These are phyloP conservation scores for Cololabis saira DNA, from an alignment of 2,113 vertebrate species.

Conservation along the genomic window DNA sequence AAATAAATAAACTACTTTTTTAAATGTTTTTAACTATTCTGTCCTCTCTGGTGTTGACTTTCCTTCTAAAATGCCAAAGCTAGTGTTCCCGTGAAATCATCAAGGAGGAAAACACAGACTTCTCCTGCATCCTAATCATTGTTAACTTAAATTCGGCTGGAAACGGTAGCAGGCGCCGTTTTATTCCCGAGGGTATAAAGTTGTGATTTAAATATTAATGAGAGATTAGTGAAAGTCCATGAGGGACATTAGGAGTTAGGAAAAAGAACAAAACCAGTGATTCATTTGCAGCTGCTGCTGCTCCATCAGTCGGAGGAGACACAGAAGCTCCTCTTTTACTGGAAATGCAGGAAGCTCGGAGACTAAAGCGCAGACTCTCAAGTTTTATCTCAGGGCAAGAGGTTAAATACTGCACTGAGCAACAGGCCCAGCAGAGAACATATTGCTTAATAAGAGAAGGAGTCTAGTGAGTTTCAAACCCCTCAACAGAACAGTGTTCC, in stretches of 20 bases:
- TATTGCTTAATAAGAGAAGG: conserved; percentile 8
- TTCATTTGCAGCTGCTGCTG: conserved; percentile 16
- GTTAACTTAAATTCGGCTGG: conserved; percentile 37
- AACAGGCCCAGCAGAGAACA: conserved; percentile 9
- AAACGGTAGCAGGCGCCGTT: conserved; percentile 47
- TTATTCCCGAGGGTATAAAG: conserved; percentile 41
- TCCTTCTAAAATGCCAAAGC: neutral
- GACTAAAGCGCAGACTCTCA: conserved; percentile 22
- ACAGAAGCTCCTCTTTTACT: conserved; percentile 17
- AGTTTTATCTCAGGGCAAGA: conserved; percentile 44
- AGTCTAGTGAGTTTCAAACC: conserved; percentile 13
- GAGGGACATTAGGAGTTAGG: conserved; percentile 48
- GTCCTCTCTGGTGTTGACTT: neutral
- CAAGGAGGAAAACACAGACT: neutral
- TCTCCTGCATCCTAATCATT: conserved; percentile 23
- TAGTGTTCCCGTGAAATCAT: conserved; percentile 3
- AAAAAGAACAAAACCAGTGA: conserved; percentile 15
- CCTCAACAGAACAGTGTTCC: conserved; percentile 17
- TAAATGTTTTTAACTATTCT: neutral
- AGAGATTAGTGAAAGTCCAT: conserved; percentile 56
- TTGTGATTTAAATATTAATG: conserved; percentile 65
- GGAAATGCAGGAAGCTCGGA: conserved; percentile 29
- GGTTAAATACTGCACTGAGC: conserved; percentile 48
- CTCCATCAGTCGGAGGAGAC: conserved; percentile 5
- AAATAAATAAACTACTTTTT: conserved; percentile 1